Evolutionary conservation across 2,797 vertebrate genomes (phyloP).

Genomic region (Phalloptychus januarius): DNA sequence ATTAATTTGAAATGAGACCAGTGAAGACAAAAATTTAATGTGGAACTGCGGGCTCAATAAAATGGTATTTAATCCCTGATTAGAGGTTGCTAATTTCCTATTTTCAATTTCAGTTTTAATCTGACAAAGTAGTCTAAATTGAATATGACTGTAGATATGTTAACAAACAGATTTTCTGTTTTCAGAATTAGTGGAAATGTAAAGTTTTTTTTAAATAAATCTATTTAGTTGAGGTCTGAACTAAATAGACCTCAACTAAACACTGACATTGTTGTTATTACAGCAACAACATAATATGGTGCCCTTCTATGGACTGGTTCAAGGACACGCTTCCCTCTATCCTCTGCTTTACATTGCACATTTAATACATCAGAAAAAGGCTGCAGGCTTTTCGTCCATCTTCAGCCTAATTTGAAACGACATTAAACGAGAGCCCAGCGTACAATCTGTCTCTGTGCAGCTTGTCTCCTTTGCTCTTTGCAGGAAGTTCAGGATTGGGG

Average conservation of each 20-base stretch:
- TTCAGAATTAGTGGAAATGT: not conserved
- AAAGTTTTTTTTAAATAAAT: not conserved
- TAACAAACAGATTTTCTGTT: not conserved
- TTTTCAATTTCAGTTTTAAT: not conserved
- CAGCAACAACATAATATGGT: not conserved
- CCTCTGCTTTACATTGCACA: not conserved
- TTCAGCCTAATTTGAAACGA: not conserved
- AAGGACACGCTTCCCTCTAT: not conserved
- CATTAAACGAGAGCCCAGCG: not conserved
- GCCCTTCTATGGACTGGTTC: not conserved
- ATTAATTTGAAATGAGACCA: not conserved
- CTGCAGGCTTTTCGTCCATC: not conserved
- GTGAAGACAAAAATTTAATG: not conserved
- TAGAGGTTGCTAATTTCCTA: not conserved
- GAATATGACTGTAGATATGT: not conserved
- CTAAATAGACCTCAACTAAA: too few species aligned
- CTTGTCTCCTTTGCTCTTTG: slow-evolving; percentile 35
- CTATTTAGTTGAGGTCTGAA: not conserved
- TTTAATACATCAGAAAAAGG: not conserved
- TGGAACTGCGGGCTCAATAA: not conserved
- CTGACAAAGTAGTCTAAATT: not conserved
- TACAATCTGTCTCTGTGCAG: not conserved
- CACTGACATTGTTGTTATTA: too few species aligned
- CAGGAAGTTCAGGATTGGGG: slow-evolving; percentile 43
- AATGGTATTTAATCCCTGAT: not conserved